These are phyloP conservation scores for Drosophila tropicalis DNA, from an alignment of 1,140 invertebrate genomes.

Conservation along the genomic window DNA sequence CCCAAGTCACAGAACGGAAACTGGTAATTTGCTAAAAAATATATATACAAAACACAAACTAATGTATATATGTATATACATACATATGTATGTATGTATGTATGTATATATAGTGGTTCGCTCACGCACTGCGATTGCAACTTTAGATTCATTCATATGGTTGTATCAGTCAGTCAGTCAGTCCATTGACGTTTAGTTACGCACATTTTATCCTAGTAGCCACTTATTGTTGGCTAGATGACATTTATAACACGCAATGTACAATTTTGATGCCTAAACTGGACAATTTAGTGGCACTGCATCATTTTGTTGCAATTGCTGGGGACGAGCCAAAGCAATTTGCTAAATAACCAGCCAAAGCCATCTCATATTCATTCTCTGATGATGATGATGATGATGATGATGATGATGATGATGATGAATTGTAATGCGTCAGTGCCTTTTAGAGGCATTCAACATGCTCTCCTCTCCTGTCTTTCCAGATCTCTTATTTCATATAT, in stretches of 20 bases:
- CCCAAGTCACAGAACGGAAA: slow-evolving; percentile 57
- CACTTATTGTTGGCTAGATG: slow-evolving; percentile 12
- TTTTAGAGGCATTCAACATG: too few species aligned
- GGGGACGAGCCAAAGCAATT: slow-evolving; percentile 46
- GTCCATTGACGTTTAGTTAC: slow-evolving; percentile 79
- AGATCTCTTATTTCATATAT: too few species aligned
- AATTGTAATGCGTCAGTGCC: too few species aligned
- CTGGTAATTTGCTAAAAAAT: slow-evolving; percentile 74
- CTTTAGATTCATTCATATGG: too few species aligned
- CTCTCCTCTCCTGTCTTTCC: too few species aligned
- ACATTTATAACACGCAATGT: slow-evolving; percentile 71
- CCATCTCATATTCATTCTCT: too few species aligned
- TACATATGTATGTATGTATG: too few species aligned
- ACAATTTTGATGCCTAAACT: slow-evolving; percentile 71
- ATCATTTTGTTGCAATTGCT: background rate
- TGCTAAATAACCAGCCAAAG: slow-evolving; percentile 65
- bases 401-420: too few species aligned
- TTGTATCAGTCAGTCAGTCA: background rate
- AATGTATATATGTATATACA: too few species aligned
- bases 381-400: too few species aligned
- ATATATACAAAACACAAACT: background rate
- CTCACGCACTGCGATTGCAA: slow-evolving; percentile 12
- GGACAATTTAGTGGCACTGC: slow-evolving; percentile 57
- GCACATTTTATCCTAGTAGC: slow-evolving; percentile 53
- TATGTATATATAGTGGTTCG: background rate